These are phyloP conservation scores for Cyanistes caeruleus DNA, from an alignment of 2,113 vertebrate genomes.

Conservation along the genomic window DNA sequence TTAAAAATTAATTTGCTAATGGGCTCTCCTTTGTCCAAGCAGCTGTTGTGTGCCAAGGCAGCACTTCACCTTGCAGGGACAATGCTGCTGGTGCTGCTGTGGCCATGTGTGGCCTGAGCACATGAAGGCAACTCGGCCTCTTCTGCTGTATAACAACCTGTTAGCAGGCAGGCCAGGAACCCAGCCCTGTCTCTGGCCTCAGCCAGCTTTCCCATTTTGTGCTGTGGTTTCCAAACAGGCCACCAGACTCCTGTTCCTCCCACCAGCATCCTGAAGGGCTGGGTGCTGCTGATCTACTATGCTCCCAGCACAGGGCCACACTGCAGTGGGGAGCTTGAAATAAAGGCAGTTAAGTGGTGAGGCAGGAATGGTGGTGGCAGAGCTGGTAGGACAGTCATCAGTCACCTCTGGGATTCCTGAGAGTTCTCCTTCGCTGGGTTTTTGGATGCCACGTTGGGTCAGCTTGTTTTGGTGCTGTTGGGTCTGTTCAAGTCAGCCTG, in stretches of 20 bases:
- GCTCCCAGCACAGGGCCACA: neutral
- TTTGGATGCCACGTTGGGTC: rapidly evolving
- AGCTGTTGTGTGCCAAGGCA: neutral
- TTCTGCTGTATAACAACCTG: neutral
- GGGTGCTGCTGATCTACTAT: neutral
- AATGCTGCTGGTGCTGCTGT: neutral
- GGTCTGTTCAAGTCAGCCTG: neutral
- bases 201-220: neutral
- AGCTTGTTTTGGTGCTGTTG: rapidly evolving
- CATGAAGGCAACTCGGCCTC: neutral
- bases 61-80: neutral
- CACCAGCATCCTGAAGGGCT: neutral
- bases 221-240: neutral
- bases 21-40: neutral
- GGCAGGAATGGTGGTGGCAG: neutral
- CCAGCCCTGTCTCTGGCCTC: neutral
- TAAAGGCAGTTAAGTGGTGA: neutral
- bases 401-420: neutral
- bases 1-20: conserved; percentile 46
- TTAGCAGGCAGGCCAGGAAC: neutral
- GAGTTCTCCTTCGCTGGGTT: neutral
- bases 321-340: neutral
- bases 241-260: neutral
- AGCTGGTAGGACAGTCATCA: neutral
- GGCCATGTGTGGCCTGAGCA: neutral